These are phyloP conservation scores for Callorhinus ursinus DNA, from an alignment of 2,113 vertebrate species.

Conservation along the genomic window DNA sequence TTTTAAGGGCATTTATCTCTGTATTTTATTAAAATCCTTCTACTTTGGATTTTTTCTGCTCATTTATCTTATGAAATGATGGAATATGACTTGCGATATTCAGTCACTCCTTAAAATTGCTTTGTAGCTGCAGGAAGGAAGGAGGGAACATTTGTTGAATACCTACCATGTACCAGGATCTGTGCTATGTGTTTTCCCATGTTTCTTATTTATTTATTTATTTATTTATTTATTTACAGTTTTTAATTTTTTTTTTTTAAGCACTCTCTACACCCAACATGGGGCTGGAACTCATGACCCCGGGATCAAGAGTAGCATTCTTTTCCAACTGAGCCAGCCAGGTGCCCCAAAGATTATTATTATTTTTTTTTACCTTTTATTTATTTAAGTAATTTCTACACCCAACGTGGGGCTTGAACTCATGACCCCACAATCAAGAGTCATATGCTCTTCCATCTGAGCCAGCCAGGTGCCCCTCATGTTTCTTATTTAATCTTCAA, in stretches of 20 bases:
- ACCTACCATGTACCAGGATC: not conserved
- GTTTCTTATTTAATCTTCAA: conserved; percentile 37
- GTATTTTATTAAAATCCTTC: conserved; percentile 51
- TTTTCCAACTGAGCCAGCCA: not conserved
- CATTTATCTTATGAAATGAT: not conserved
- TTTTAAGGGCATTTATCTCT: not conserved
- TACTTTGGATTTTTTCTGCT: conserved; percentile 15
- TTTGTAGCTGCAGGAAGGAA: not conserved
- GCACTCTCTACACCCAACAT: not conserved
- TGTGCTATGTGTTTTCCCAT: not conserved
- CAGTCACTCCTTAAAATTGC: conserved; percentile 9
- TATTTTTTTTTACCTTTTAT: not conserved
- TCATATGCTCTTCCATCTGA: not conserved
- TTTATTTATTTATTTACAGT: not conserved
- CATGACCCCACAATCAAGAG: not conserved
- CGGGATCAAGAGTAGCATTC: not conserved
- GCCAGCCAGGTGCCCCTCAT: not conserved
- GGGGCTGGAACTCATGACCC: not conserved
- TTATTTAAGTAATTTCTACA: not conserved
- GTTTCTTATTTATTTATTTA: not conserved
- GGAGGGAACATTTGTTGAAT: conserved; percentile 13
- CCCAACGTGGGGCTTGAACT: not conserved
- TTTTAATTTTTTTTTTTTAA: not conserved
- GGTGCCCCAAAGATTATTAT: not conserved
- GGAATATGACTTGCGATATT: not conserved